Base-by-base conservation (phyloP, 2,113 vertebrate species). In the Oreochromis niloticus region DNA sequence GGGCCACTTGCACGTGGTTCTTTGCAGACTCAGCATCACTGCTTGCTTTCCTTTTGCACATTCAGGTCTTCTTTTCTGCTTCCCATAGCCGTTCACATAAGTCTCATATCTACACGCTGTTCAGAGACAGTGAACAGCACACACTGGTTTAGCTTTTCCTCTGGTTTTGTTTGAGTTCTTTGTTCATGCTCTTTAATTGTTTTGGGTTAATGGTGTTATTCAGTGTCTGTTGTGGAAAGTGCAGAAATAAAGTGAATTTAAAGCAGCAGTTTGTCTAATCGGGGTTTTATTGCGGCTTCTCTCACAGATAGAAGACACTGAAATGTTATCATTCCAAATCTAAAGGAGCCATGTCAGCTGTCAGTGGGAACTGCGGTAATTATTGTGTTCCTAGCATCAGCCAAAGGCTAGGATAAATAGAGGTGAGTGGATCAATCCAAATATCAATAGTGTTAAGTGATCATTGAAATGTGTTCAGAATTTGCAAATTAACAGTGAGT, bases 311-410 rank as follows among this genome's bases (percentile, higher is more conserved):
- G 17, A 63, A 39, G 19, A 68, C 2, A 1, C 63, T 41, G 63
- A 68, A 68, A 0, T 71, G 66, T 71, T 6, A 43, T 43, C 2
- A 4, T 24, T 41, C n/a, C 0, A 0, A 24, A 71, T 71, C 14
- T 71, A 43, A 71, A 71, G 66, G 39, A 24, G 63, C 63, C 41
- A 1, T 14, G 36, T 41, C 11, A 68, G 63, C 11, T 0, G 1
- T 68, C 36, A 9, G 9, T 41, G 63, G n/a, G 0, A 41, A 41
- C 11, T 41, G 36, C 0, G 0, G 36, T 68, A 3, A 68, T 68
- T 14, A 22, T 14, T 41, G 34, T 9, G 19, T 68, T 22, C 0
- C 0, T 22, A 6, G 11, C 34, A 41, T 68, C 36, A 22, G 63
- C 63, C 63, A 2, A 68, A 68, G 30, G 30, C 9, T 19, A 0